A percentile compares a stretch with the other conserved stretches of the same genome.
phyloP scores from a whole-genome alignment of 92 coral and sea anemone species.

The Isaurus tuberculatus region DNA sequence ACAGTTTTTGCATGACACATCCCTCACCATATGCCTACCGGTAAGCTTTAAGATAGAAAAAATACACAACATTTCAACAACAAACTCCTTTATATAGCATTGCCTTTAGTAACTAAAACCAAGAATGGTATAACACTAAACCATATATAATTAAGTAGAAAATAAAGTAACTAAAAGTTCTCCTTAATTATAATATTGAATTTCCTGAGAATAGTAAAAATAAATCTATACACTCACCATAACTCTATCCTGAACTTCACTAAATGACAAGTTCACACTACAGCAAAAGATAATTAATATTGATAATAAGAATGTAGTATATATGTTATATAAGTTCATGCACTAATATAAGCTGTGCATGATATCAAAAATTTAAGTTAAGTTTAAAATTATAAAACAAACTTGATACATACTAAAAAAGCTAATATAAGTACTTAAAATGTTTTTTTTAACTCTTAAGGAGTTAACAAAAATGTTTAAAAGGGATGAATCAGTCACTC shows the following conservation, averaged over 20 bases:
- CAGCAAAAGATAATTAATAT: background rate
- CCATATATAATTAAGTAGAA: background rate
- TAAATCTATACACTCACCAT: constrained; percentile 72
- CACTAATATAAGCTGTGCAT: too few relatives aligned
- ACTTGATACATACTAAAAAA: too few relatives aligned
- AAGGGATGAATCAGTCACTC: too few relatives aligned
- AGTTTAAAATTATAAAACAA: too few relatives aligned
- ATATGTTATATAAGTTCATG: too few relatives aligned
- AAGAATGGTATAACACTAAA: too few relatives aligned
- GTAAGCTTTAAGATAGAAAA: constrained; percentile 68
- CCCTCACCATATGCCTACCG: constrained; percentile 98
- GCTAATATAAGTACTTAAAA: too few relatives aligned
- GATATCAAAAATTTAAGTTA: too few relatives aligned
- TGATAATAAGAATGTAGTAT: background rate
- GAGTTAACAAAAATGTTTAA: too few relatives aligned
- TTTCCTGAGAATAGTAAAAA: background rate
- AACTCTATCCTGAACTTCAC: constrained; percentile 98
- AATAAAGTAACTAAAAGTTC: background rate
- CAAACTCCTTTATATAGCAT: too few relatives aligned
- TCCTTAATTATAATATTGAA: background rate
- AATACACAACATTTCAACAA: background rate
- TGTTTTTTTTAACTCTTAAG: too few relatives aligned
- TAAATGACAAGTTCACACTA: constrained; percentile 90
- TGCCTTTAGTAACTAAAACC: too few relatives aligned
- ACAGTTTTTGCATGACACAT: constrained; percentile 97